A percentile compares a stretch with the other conserved stretches of the same genome.
phyloP scores from a whole-genome alignment of 2,113 vertebrate genomes.

The Mellivora capensis region DNA sequence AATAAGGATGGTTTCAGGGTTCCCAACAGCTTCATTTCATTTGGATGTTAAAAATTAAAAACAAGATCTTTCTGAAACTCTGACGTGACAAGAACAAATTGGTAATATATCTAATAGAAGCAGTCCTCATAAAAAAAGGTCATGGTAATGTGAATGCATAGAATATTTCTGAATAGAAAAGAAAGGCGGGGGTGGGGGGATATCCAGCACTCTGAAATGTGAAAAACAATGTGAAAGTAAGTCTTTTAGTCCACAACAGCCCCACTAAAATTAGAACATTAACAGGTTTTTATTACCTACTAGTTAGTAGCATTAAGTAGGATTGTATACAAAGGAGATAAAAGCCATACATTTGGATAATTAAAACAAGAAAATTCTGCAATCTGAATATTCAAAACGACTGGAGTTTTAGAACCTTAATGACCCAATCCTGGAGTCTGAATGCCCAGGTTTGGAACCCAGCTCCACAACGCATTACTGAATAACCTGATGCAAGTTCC shows the following conservation, averaged over 20 bases:
- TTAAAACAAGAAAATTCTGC: neutral
- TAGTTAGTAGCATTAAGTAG: neutral
- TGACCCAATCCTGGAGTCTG: neutral
- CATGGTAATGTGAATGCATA: neutral
- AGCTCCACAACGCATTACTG: neutral
- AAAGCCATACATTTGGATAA: neutral
- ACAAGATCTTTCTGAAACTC: neutral
- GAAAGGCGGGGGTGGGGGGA: accelerated
- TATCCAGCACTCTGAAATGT: neutral
- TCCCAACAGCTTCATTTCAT: neutral
- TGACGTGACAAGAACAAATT: neutral
- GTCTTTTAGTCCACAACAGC: neutral
- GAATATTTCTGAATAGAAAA: neutral
- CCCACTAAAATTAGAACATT: neutral
- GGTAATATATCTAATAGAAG: neutral
- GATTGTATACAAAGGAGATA: neutral
- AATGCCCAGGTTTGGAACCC: neutral
- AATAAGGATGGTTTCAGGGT: neutral
- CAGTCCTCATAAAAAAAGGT: neutral
- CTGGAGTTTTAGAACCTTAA: neutral
- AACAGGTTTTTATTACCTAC: neutral
- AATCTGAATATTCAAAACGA: neutral
- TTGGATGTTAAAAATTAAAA: neutral
- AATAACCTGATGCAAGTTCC: neutral
- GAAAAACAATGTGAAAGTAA: neutral